These are phyloP conservation scores for Heliconius ismenius DNA, from an alignment of 2,888 invertebrate genomes.

Conservation along the genomic window DNA sequence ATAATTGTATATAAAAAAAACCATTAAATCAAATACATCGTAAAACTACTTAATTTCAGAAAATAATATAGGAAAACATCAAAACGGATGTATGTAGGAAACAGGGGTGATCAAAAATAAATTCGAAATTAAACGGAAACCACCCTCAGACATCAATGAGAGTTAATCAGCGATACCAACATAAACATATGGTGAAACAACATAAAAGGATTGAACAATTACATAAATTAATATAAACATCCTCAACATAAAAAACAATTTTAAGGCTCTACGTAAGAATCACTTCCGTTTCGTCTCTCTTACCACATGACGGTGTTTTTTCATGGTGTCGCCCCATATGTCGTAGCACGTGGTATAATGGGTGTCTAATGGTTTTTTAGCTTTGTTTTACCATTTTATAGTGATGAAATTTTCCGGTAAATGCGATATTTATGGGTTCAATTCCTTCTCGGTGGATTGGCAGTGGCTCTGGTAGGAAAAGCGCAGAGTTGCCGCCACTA, in stretches of 20 bases:
- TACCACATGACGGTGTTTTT: slow-evolving; percentile 72
- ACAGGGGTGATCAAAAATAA: slow-evolving; percentile 73
- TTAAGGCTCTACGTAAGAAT: slow-evolving; percentile 74
- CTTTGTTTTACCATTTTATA: background rate
- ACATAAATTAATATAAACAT: slow-evolving; percentile 78
- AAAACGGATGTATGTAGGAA: slow-evolving; percentile 58
- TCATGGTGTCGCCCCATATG: slow-evolving; percentile 63
- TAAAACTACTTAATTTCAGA: background rate
- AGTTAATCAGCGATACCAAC: slow-evolving; percentile 70
- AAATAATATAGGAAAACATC: slow-evolving; percentile 16
- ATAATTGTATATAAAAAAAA: background rate
- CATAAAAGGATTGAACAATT: slow-evolving; percentile 76
- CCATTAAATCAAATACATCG: background rate
- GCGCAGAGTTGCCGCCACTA: too few relatives aligned
- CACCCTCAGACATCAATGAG: slow-evolving; percentile 55
- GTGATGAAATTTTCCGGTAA: background rate
- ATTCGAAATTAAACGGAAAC: slow-evolving; percentile 74
- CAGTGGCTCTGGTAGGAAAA: too few relatives aligned
- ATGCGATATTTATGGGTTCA: background rate
- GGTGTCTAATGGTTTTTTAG: slow-evolving; percentile 24
- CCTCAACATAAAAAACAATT: slow-evolving; percentile 66
- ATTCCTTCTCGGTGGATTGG: background rate
- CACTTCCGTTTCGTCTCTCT: slow-evolving; percentile 65
- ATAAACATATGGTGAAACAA: slow-evolving; percentile 71
- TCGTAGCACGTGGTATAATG: slow-evolving; percentile 63